Evolutionary conservation across 2,113 vertebrate genomes (phyloP), one percentile per base, ranked within the genome.

Genomic region (Cyprinodon tularosa): DNA sequence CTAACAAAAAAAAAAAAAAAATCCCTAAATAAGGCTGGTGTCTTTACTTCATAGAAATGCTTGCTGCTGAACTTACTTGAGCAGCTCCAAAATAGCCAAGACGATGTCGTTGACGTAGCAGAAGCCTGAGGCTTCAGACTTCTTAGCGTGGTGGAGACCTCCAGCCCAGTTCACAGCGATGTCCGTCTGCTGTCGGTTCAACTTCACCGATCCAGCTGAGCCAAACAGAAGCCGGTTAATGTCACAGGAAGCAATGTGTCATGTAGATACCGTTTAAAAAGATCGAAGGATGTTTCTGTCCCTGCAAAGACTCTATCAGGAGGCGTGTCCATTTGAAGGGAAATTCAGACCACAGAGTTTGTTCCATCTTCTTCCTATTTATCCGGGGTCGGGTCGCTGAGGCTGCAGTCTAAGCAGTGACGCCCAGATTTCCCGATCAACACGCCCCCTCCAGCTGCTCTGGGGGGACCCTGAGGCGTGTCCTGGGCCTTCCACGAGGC

Each of bases 161-260:
- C 97, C 97, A 0, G 97, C 96, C 97, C 97, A 99, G 72, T 99
- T 99, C 76, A 98, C 96, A 2, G 97, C 96, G 0, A 99, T 98
- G 86, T 99, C 97, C 0, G 97, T 98, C 94, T 99, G 97, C 76
- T 99, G 97, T 81, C 98, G 96, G 94, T 99, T 98, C 76, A 99
- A 92, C 85, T 99, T 99, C 92, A 99, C 97, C 0, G 97, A 95
- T 0, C 97, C 97, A 84, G 97, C 97, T 99, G 80, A 3, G 22
- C 29, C n/a, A 45, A 50, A 78, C 42, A 80, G 0, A 4, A 29
- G 40, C 3, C 1, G 39, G 9, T 53, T 53, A 15, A 53, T 20
- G 8, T 57, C 17, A 9, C 14, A 57, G 50, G 17, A 6, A 57
- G 14, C 20, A 57, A 57, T 57, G 50, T 57, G 17, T 57, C 50